A percentile compares a stretch with the other conserved stretches of the same genome.
Conservation (phyloP, 2,797 vertebrate species). For the Syngnathus acus region DNA sequence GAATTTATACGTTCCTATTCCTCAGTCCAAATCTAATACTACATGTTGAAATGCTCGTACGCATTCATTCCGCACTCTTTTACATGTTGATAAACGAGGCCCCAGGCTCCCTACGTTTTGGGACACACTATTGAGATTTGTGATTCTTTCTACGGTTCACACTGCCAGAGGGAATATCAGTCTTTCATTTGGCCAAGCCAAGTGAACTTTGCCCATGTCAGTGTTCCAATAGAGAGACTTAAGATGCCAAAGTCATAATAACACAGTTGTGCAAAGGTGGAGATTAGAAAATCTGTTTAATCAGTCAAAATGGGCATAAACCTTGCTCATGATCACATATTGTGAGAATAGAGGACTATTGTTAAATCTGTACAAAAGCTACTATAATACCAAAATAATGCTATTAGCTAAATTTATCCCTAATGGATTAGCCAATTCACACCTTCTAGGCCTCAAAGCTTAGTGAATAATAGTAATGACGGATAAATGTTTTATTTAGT, state of each 20-base stretch:
- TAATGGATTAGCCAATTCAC: not conserved
- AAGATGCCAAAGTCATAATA: not conserved
- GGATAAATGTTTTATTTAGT: too few relatives aligned
- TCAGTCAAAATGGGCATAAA: not conserved
- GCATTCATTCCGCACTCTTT: too few relatives aligned
- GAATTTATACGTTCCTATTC: too few relatives aligned
- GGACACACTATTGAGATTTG: too few relatives aligned
- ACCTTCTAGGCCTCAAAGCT: not conserved
- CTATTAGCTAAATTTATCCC: not conserved
- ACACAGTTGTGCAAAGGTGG: not conserved
- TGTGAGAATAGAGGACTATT: not conserved
- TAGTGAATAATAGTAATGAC: not conserved
- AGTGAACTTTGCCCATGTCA: conserved; percentile 1
- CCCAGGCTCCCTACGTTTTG: too few relatives aligned
- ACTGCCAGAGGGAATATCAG: conserved; percentile 19
- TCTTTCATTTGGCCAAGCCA: conserved; percentile 22
- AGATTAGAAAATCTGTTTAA: not conserved
- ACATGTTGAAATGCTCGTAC: too few relatives aligned
- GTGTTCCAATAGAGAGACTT: not conserved
- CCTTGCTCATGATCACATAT: not conserved
- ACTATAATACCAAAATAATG: not conserved
- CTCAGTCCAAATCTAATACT: too few relatives aligned
- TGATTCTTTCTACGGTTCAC: not conserved
- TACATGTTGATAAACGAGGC: too few relatives aligned
- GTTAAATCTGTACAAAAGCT: not conserved